phyloP scores from a whole-genome alignment of 2,888 invertebrate genomes.

The Timandra comae region DNA sequence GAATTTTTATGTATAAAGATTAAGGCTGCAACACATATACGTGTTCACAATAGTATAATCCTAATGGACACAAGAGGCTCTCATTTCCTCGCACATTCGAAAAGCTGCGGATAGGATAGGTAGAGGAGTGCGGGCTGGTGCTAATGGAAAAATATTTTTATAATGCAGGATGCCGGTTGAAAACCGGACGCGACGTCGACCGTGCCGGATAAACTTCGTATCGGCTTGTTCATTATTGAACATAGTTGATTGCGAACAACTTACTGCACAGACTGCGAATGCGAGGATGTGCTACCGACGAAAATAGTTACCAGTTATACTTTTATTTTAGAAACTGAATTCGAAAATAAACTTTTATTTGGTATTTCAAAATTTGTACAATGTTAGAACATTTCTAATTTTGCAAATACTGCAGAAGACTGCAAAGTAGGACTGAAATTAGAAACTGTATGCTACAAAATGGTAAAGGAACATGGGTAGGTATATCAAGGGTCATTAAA shows the following conservation, averaged over 20 bases:
- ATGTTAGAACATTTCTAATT: too few species aligned
- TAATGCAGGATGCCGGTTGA: constrained; percentile 25
- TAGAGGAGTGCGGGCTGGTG: constrained; percentile 14
- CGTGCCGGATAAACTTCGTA: constrained; percentile 34
- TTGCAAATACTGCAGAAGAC: too few species aligned
- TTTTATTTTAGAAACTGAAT: too few species aligned
- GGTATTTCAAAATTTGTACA: too few species aligned
- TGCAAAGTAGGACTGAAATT: too few species aligned
- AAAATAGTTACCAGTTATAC: too few species aligned
- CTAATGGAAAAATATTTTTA: constrained; percentile 43
- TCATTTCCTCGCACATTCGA: constrained; percentile 13
- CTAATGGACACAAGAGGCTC: constrained; percentile 32
- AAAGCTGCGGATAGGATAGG: constrained; percentile 16
- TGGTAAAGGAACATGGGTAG: too few species aligned
- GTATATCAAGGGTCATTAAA: too few species aligned
- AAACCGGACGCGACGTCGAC: constrained; percentile 34
- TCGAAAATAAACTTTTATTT: too few species aligned
- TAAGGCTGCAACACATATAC: too few species aligned
- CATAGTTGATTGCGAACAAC: constrained; percentile 35
- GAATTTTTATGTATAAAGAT: too few species aligned
- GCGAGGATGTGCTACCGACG: constrained; percentile 8
- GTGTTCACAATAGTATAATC: constrained; percentile 27
- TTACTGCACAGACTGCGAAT: constrained; percentile 20
- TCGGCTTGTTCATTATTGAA: constrained; percentile 45
- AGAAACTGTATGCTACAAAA: too few species aligned